Base-by-base conservation (phyloP, 2,113 vertebrate species). In the Ia io region DNA sequence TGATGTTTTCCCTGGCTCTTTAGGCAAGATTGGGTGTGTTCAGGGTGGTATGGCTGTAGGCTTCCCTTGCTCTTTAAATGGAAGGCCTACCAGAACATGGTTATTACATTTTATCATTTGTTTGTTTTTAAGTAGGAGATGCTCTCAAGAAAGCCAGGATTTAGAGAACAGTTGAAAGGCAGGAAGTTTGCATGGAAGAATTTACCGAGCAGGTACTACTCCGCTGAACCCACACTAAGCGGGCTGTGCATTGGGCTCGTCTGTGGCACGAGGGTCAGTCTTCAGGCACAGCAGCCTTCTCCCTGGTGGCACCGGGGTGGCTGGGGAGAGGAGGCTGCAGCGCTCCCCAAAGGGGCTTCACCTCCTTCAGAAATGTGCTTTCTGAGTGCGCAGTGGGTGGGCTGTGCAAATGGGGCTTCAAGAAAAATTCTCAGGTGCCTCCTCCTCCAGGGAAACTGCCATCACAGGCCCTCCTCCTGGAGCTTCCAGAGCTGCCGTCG, bases 121-220 rank as follows among this genome's bases (percentile, higher is more conserved):
- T 77, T 83, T 73, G 53, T 77, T 63, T 78, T 83, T 73, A 5
- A 93, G 40, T 80, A 76, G n/a, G 18, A 90, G n/a, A 78, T 93
- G 8, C 22, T 88, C 28, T 37, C 28, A 67, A 56, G 78, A 88
- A 80, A 94, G 59, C 65, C 11, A 35, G 30, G 8, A 37, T 47
- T 69, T 82, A 49, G 65, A 70, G 32, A n/a, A 42, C 82, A 16
- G 32, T 40, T 35, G 47, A 25, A 28, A 53, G 35, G 51, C 79
- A 82, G 47, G 76, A 83, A 22, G 8, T 84, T 70, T 37, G 1
- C 77, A 32, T 42, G 44, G 12, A 71, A 35, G 40, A 37, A 71
- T 87, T 86, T 67, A 69, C 10, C 61, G 13, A 35, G 37, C 77
- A 42, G 44, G 16, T 42, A 2, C 32, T 18, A 90, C 59, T 49